A percentile compares a stretch with the other conserved stretches of the same genome.
phyloP scores from a whole-genome alignment of 2,888 invertebrate species.

The Nycteola revayana region DNA sequence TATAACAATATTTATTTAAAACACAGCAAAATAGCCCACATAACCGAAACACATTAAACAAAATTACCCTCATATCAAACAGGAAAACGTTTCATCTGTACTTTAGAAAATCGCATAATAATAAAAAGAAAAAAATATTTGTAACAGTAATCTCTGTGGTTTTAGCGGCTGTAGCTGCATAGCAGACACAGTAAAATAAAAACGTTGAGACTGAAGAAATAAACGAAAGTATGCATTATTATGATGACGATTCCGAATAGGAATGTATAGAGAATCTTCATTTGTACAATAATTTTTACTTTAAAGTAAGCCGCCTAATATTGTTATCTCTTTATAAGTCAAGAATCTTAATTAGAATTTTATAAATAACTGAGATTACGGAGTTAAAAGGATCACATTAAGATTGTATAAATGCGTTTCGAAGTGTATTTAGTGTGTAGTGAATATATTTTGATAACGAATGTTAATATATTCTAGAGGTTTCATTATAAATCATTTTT shows the following conservation, averaged over 20 bases:
- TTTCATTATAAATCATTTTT: no score
- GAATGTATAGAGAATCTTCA: slow-evolving; percentile 41
- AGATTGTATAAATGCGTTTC: slow-evolving; percentile 1
- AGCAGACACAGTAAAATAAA: slow-evolving; percentile 66
- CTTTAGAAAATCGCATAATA: neutral
- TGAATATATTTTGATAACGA: no score
- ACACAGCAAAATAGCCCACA: no score
- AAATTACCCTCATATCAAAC: no score
- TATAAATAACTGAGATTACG: slow-evolving; percentile 15
- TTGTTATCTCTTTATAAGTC: slow-evolving; percentile 26
- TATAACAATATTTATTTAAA: no score
- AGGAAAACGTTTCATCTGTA: no score
- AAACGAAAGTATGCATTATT: slow-evolving; percentile 80
- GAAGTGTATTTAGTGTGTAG: no score
- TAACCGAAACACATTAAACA: no score
- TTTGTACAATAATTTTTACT: slow-evolving; percentile 16
- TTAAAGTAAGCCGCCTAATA: slow-evolving; percentile 15
- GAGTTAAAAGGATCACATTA: slow-evolving; percentile 9
- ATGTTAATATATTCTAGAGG: no score
- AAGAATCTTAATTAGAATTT: slow-evolving; percentile 26
- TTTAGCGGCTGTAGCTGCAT: slow-evolving; percentile 47
- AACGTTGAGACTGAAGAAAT: slow-evolving; percentile 70
- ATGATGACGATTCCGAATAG: slow-evolving; percentile 67
- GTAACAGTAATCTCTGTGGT: slow-evolving; percentile 37
- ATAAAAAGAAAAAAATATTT: slow-evolving; percentile 2